Percentiles rank a stretch among this genome's conserved stretches.
Evolutionary conservation across 2,113 vertebrate species (phyloP).

Genomic region (Ovibos moschatus): DNA sequence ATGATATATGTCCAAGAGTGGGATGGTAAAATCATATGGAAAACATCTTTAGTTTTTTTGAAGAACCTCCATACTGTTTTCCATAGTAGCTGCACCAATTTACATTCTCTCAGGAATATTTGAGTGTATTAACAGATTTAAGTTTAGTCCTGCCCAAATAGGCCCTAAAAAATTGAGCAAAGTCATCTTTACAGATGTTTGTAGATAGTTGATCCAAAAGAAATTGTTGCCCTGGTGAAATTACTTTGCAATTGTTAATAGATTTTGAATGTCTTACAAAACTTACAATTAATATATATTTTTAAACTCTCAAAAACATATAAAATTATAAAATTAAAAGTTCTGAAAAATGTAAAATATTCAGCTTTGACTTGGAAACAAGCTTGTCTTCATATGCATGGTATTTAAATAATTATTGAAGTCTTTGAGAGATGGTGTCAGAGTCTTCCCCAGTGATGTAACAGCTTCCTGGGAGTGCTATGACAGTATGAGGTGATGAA

Average conservation of each 20-base stretch:
- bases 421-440: neutral
- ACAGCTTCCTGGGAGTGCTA: neutral
- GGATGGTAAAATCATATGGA: neutral
- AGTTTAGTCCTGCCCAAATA: neutral
- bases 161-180: neutral
- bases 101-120: neutral
- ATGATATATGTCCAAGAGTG: neutral
- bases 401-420: slow-evolving; percentile 28
- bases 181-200: neutral
- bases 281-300: neutral
- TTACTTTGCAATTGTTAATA: neutral
- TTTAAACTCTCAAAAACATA: slow-evolving; percentile 26
- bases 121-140: neutral
- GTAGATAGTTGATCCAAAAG: neutral
- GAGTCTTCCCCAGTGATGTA: neutral
- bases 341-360: neutral
- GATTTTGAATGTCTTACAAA: too few species aligned
- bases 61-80: neutral
- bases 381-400: neutral
- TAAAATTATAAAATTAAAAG: neutral
- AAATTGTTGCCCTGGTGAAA: neutral
- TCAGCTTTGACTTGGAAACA: slow-evolving; percentile 2
- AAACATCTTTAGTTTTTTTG: neutral
- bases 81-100: neutral
- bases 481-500: neutral